Base-by-base conservation (phyloP, 2,797 vertebrate genomes). In the Anniella stebbinsi region DNA sequence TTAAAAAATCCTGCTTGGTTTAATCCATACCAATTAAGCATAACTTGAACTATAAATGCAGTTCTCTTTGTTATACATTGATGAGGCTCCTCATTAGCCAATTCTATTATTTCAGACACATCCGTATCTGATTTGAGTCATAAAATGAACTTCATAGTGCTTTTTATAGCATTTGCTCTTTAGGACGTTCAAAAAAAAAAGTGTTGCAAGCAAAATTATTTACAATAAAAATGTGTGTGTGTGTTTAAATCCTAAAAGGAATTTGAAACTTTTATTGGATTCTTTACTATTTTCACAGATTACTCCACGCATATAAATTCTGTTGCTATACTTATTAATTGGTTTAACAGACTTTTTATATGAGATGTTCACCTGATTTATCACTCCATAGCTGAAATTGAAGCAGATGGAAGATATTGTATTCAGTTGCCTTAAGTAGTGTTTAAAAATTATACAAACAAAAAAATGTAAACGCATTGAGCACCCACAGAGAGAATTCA, bases 91-190 rank as follows among this genome's bases (percentile, higher is more conserved):
- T 95, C 94, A 94, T 95, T 96, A 96, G 91, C 88, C 92, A 93
- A 90, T 94, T 96, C 96, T 95, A 92, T 95, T 96, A 87, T 96
- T 95, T 93, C 21, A 69, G 86, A 87, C n/a, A 87, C 92, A 80
- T 92, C 90, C 57, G 89, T 83, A 94, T 89, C 91, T 93, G 86
- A 96, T 96, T 96, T 92, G 84, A 96, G 81, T 93, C 15, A 86
- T 94, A 95, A 95, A 92, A 88, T 90, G 95, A 94, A 90, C 86
- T 96, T 94, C 86, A 87, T 94, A 92, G 93, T 95, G 89, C 92
- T 94, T 93, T 95, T 92, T 95, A 95, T 92, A 96, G 94, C 84
- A 94, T 96, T 96, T 94, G 84, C 95, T 95, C 91, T 95, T 93
- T 66, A 78, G 90, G 93, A 84, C 91, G 83, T 73, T 41, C 95